Evolutionary conservation across 2,113 vertebrate genomes (phyloP).

Genomic region (Excalfactoria chinensis): DNA sequence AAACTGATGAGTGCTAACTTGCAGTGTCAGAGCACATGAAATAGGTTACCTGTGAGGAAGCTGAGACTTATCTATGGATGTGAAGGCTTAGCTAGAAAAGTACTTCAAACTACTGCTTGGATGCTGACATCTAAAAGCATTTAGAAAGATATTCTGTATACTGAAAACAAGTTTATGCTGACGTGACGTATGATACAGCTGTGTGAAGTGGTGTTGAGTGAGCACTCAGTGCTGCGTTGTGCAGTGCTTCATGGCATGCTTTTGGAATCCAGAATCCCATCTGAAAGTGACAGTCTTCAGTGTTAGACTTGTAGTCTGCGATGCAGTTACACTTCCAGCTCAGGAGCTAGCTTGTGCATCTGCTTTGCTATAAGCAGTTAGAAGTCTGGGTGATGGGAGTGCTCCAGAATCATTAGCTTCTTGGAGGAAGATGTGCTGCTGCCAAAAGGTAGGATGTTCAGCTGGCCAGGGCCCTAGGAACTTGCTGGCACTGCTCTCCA

Average conservation of each 20-base stretch:
- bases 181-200: not conserved
- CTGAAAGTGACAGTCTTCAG: not conserved
- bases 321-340: not conserved
- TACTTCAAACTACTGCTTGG: not conserved
- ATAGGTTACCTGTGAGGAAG: not conserved
- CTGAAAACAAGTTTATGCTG: not conserved
- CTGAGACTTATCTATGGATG: not conserved
- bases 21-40: not conserved
- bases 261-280: accelerated
- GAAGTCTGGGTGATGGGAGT: not conserved
- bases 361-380: not conserved
- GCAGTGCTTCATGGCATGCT: not conserved
- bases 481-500: not conserved
- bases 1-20: not conserved
- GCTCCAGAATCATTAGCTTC: not conserved
- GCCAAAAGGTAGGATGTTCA: accelerated
- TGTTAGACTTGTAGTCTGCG: not conserved
- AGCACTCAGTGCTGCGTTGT: not conserved
- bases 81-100: not conserved
- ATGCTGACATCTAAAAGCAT: not conserved
- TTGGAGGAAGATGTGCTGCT: not conserved
- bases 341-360: not conserved
- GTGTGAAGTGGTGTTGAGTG: not conserved
- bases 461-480: not conserved
- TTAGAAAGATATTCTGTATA: not conserved